Conservation (phyloP, 2,797 vertebrate species). For the Rhodeus uyekii region DNA sequence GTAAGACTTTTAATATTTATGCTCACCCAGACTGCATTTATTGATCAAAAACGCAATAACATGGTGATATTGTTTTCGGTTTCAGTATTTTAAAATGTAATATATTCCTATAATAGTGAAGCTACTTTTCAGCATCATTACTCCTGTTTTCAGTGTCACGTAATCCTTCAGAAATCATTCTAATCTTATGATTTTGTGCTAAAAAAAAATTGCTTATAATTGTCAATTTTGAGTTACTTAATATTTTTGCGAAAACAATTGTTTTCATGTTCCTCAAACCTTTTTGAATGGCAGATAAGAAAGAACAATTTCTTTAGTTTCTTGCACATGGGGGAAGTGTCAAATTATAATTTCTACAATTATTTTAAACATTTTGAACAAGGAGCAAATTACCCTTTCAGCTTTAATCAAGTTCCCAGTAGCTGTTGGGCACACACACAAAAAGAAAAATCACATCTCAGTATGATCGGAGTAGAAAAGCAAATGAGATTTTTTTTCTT, state of each 20-base stretch:
- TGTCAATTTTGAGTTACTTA: background rate
- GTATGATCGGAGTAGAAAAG: background rate
- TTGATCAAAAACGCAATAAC: background rate
- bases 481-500: too few species aligned
- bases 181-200: background rate
- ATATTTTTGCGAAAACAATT: background rate
- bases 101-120: background rate
- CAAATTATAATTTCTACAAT: too few species aligned
- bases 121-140: background rate
- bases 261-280: background rate
- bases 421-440: constrained; percentile 6
- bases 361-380: background rate
- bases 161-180: background rate
- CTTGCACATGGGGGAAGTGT: background rate
- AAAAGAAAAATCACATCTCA: background rate
- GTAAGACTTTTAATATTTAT: background rate
- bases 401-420: background rate
- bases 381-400: background rate
- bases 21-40: background rate
- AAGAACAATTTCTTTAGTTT: background rate
- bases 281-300: background rate
- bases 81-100: background rate
- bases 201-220: background rate
- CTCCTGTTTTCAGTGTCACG: background rate
- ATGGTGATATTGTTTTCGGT: background rate